Evolutionary conservation across 1,140 invertebrate genomes (phyloP).

Genomic region (Sinonovacula constricta): DNA sequence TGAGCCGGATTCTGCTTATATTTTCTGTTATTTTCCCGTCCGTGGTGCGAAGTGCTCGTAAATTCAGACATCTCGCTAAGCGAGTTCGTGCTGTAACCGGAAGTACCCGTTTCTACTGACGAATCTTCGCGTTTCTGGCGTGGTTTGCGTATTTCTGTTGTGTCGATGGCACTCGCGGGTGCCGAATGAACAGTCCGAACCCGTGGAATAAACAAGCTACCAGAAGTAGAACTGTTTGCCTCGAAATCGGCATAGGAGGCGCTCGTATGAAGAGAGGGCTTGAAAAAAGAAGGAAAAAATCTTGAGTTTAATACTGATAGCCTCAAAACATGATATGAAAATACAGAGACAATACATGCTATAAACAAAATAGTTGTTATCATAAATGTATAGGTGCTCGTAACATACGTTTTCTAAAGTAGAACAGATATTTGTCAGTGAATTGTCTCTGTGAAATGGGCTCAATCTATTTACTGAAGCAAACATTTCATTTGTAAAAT

Average conservation of each 20-base stretch:
- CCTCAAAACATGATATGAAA: too few relatives aligned
- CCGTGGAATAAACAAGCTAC: constrained; percentile 4
- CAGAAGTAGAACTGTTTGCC: constrained; percentile 18
- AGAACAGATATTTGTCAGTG: too few relatives aligned
- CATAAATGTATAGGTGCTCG: too few relatives aligned
- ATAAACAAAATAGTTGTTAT: too few relatives aligned
- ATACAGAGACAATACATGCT: too few relatives aligned
- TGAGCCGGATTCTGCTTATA: neutral
- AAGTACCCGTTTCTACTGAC: constrained; percentile 3
- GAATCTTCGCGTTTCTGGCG: neutral
- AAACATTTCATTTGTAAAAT: too few relatives aligned
- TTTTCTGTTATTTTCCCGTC: constrained; percentile 1
- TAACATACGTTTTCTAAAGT: too few relatives aligned
- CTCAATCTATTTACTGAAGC: too few relatives aligned
- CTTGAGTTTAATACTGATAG: too few relatives aligned
- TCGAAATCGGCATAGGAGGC: constrained; percentile 34
- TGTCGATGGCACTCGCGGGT: constrained; percentile 5
- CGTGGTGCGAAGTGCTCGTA: neutral
- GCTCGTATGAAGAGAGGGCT: constrained; percentile 42
- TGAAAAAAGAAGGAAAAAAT: constrained; percentile 9
- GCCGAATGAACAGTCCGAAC: neutral
- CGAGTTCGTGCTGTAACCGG: constrained; percentile 16
- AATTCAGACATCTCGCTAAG: constrained; percentile 45
- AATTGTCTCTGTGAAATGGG: too few relatives aligned
- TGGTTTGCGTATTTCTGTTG: neutral